Conservation (phyloP, 92 coral and sea anemone species). For the Actinernus sp. region DNA sequence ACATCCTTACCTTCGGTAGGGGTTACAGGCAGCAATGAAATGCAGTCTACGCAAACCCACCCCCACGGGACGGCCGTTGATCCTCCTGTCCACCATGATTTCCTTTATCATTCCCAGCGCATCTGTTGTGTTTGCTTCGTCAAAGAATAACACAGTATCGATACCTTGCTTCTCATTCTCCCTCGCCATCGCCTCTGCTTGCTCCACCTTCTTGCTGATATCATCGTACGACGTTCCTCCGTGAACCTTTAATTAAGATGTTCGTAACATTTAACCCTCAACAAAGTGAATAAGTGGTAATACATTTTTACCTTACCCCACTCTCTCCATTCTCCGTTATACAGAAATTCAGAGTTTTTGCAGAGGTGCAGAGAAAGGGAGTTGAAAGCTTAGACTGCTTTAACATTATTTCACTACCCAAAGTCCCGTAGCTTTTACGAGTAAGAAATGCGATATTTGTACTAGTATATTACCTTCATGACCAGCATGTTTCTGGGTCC, state of each 20-base stretch:
- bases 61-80: slow-evolving; percentile 71
- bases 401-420: neutral
- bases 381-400: neutral
- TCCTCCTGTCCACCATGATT: slow-evolving; percentile 86
- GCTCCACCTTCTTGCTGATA: slow-evolving; percentile 67
- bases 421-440: neutral
- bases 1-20: slow-evolving; percentile 61
- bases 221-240: slow-evolving; percentile 86
- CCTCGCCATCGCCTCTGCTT: slow-evolving; percentile 76
- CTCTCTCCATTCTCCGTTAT: no score
- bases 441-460: neutral
- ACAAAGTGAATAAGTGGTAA: no score
- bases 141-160: slow-evolving; percentile 85
- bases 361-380: no score
- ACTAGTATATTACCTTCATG: slow-evolving; percentile 58
- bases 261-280: no score
- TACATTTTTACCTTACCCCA: no score
- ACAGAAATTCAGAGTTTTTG: no score
- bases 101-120: slow-evolving; percentile 85
- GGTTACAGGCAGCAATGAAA: slow-evolving; percentile 88
- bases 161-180: slow-evolving; percentile 51
- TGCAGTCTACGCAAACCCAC: slow-evolving; percentile 64
- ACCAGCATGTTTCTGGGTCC: slow-evolving; percentile 77
- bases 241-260: no score
- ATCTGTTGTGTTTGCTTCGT: slow-evolving; percentile 89